phyloP scores from a whole-genome alignment of 2,113 vertebrate genomes.

The Cranoglanis bouderius region DNA sequence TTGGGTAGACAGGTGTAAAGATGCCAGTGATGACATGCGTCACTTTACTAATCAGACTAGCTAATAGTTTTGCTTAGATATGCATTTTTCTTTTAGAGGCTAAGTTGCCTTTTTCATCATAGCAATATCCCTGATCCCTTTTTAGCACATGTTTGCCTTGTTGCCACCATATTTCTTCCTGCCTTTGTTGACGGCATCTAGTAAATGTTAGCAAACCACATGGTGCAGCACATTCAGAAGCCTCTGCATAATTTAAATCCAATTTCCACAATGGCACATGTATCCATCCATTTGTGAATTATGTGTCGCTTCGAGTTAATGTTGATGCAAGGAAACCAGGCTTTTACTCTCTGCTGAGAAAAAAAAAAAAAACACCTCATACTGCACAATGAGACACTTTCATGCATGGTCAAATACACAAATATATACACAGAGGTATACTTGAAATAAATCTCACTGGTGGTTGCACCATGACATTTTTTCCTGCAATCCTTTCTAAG shows the following conservation, averaged over 20 bases:
- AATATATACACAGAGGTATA: not conserved
- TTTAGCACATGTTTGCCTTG: not conserved
- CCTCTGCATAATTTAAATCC: conserved; percentile 50
- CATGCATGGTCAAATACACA: conserved; percentile 33
- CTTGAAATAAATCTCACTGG: conserved; percentile 18
- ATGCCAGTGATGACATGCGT: not conserved
- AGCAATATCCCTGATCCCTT: conserved; percentile 26
- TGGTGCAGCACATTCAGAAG: conserved; percentile 35
- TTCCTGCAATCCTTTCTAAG: conserved; percentile 15
- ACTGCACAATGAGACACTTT: conserved; percentile 34
- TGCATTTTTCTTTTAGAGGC: conserved; percentile 15
- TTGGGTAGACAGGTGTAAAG: not conserved
- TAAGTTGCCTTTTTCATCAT: conserved; percentile 31
- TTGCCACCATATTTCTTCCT: conserved; percentile 22
- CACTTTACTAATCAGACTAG: conserved; percentile 8
- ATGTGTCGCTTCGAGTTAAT: conserved; percentile 48
- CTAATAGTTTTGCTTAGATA: not conserved
- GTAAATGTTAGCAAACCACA: conserved; percentile 46
- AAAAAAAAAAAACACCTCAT: conserved; percentile 32
- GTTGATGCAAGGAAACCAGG: conserved; percentile 32
- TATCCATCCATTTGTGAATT: conserved; percentile 43
- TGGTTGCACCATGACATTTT: not conserved
- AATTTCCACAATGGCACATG: conserved; percentile 26
- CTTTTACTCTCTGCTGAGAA: conserved; percentile 11
- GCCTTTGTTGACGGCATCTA: not conserved